Base-by-base conservation (phyloP, 2,888 invertebrate species). In the Melanophora roralis region DNA sequence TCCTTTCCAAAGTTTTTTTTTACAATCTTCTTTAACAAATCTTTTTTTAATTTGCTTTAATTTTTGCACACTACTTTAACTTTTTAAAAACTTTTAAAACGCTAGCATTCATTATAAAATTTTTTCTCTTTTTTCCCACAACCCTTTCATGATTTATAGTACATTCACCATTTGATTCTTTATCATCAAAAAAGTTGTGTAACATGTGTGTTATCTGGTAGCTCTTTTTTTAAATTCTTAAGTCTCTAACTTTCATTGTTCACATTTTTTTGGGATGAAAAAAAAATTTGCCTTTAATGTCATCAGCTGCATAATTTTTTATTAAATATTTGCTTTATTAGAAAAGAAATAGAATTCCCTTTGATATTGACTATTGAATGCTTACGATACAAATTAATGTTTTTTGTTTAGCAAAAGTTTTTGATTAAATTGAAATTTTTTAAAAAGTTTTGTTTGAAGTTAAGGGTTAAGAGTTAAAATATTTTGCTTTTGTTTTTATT, bases 231-330 rank as follows among this genome's bases (percentile, higher is more conserved):
- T 7, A 51, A 21, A 43, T 2, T 14, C 4, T 36, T 62, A 43
- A 68, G 23, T 38, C 27, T 34, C 32, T 14, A 40, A 36, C 16
- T 21, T n/a, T 64, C 7, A n/a, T 7, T 51, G 12, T 1, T 12
- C 47, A 21, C 19, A 1, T 27, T 43, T 27, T 49, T 21, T n/a
- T n/a, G 7, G 0, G 11, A n/a, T 19, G 38, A 38, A 7, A 21
- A 16, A 14, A 55, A 21, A 55, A 14, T 34, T 51, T 34, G 16
- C 1, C 21, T 6, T 23, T 65, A 12, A 27, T 55, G 40, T 23
- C 55, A 72, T 78, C 62, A 73, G 72, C 55, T 78, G 68, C 57
- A 47, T 53, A 40, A 21, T 36, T 51, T 53, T 60, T 14, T 23
- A 53, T 64, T 49, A 60, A 67, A 60, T 78, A 36, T 67, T 71